A percentile compares a stretch with the other conserved stretches of the same genome.
These are phyloP conservation scores for Perca fluviatilis DNA, from an alignment of 2,113 vertebrate species.

Conservation along the genomic window DNA sequence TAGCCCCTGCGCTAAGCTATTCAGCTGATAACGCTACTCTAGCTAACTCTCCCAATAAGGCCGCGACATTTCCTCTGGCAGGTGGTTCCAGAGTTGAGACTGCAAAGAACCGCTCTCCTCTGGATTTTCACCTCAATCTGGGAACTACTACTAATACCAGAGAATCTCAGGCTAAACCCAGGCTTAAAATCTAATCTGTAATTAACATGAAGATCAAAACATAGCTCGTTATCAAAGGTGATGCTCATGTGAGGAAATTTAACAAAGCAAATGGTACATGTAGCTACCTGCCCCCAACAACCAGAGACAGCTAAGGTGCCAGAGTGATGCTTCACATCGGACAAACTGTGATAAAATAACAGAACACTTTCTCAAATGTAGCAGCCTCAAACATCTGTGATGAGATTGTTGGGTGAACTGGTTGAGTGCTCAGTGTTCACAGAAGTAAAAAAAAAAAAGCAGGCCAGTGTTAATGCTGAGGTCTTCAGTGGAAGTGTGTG, in stretches of 20 bases:
- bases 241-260: background rate
- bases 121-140: background rate
- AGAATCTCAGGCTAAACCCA: background rate
- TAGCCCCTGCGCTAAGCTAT: too few species aligned
- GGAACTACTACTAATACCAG: background rate
- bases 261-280: background rate
- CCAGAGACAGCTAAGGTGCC: background rate
- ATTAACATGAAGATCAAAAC: background rate
- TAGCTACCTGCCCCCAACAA: background rate
- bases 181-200: background rate
- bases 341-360: constrained; percentile 17
- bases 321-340: background rate
- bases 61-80: background rate
- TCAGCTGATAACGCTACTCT: too few species aligned
- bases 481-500: constrained; percentile 11
- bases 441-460: constrained; percentile 9
- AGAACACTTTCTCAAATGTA: background rate
- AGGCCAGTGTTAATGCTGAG: constrained; percentile 1
- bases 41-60: too few species aligned
- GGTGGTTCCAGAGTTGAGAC: background rate
- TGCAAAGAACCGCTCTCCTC: background rate
- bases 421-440: background rate
- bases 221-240: background rate
- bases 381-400: constrained; percentile 13
- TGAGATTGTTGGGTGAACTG: background rate